Base-by-base conservation (phyloP, 1,140 invertebrate species). In the Frieseomelitta varia region DNA sequence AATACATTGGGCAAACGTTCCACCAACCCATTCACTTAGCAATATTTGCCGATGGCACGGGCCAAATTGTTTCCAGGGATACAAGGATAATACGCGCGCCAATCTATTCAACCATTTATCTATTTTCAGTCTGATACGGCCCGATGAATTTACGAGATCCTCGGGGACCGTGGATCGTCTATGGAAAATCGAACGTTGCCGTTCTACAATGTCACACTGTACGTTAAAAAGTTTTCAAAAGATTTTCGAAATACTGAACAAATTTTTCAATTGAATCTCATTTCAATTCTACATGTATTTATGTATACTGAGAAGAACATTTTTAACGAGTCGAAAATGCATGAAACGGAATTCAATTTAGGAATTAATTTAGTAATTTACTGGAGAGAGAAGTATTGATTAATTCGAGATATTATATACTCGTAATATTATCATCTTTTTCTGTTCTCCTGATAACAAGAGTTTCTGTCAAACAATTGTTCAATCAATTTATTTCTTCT, bases 61-160 rank as follows among this genome's bases (percentile, higher is more conserved):
- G 53, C 17, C 55, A 47, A 79, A 84, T 79, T 79, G 81, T 84
- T 84, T 79, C 63, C 81, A 56, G 14, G n/a, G 51, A 69, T 84
- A 19, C 75, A 61, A 78, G 67, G 53, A 53, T 84, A 83, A 83
- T 69, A 58, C 81, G 6, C n/a, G 81, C n/a, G 2, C 34, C 55
- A 21, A 58, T 83, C 53, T 69, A 27, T 78, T 67, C 19, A 27
- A 14, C 27, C 73, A 55, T 69, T 77, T 30, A 61, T 84, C 81
- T 69, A 34, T 72, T 78, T 85, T 81, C 68, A 47, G 34, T 55
- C n/a, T 65, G 69, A 81, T 63, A 68, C 47, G 21, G 17, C 27
- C 63, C 71, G 47, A 88, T 76, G 87, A 88, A 87, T 88, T 88
- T 85, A 88, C 77, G 81, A 87, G 81, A n/a, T 51, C 58, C 69